phyloP scores from a whole-genome alignment of 1,140 invertebrate species.

The Sipha flava region DNA sequence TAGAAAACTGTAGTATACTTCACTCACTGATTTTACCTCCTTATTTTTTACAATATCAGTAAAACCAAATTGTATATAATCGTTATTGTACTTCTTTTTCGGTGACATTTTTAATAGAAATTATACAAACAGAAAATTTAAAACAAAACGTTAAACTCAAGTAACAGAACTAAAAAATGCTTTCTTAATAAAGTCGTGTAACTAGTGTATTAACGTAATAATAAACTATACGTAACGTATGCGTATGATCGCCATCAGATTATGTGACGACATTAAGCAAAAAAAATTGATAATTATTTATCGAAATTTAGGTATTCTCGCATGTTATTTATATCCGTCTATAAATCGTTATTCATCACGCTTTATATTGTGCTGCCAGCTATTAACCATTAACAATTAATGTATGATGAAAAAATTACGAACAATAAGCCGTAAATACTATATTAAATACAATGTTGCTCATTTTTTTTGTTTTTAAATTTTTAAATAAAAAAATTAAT shows the following conservation, averaged over 20 bases:
- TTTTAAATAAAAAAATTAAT: background rate
- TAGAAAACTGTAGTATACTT: slow-evolving; percentile 34
- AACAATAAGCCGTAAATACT: too few species aligned
- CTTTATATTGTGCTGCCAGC: background rate
- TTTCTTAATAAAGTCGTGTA: too few species aligned
- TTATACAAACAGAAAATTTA: background rate
- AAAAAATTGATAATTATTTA: too few species aligned
- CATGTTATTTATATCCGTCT: background rate
- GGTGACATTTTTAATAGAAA: background rate
- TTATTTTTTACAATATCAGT: slow-evolving; percentile 34
- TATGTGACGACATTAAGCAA: background rate
- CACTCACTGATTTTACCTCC: too few species aligned
- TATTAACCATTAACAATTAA: background rate
- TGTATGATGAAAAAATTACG: background rate
- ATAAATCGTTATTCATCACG: background rate
- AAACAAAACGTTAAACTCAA: background rate
- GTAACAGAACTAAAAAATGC: too few species aligned
- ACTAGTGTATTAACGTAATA: too few species aligned
- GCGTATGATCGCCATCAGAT: background rate
- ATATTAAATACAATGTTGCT: background rate
- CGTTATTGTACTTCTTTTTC: slow-evolving; percentile 34
- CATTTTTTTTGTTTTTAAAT: background rate
- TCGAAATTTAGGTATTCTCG: too few species aligned
- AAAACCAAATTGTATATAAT: slow-evolving; percentile 36
- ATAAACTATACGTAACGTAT: background rate